These are phyloP conservation scores for Hypotaenidia philippensis DNA, from an alignment of 2,797 vertebrate species.

Conservation along the genomic window DNA sequence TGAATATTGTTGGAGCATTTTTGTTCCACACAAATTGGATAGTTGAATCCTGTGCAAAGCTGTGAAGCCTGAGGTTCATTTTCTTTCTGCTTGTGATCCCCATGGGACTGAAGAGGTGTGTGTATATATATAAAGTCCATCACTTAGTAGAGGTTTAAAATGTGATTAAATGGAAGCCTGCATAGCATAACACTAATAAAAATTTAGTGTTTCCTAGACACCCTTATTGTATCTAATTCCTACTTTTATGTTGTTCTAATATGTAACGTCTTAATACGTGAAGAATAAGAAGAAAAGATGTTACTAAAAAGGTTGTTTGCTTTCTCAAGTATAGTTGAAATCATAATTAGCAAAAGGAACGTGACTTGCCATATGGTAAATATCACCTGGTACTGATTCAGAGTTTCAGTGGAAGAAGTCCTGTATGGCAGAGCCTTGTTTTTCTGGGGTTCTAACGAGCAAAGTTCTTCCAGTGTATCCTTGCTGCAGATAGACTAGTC, in stretches of 20 bases:
- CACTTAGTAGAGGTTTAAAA: background rate
- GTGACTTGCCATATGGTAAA: background rate
- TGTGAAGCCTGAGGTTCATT: background rate
- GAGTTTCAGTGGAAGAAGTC: background rate
- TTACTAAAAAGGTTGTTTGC: background rate
- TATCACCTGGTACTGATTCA: constrained; percentile 15
- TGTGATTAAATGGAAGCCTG: background rate
- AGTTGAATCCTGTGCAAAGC: background rate
- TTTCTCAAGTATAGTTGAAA: background rate
- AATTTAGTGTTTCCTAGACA: background rate
- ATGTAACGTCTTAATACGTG: background rate
- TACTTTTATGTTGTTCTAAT: background rate
- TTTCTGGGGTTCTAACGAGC: background rate
- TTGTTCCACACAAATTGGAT: background rate
- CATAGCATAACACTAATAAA: no score
- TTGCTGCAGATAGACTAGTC: background rate
- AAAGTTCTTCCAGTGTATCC: background rate
- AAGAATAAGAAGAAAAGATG: background rate
- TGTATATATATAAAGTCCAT: background rate
- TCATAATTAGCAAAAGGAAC: background rate
- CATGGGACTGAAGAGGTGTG: background rate
- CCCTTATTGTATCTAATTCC: background rate
- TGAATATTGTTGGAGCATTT: background rate
- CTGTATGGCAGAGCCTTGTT: background rate
- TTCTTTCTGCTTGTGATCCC: background rate